phyloP scores from a whole-genome alignment of 2,113 vertebrate species.

The Psittacula cyanocephala region DNA sequence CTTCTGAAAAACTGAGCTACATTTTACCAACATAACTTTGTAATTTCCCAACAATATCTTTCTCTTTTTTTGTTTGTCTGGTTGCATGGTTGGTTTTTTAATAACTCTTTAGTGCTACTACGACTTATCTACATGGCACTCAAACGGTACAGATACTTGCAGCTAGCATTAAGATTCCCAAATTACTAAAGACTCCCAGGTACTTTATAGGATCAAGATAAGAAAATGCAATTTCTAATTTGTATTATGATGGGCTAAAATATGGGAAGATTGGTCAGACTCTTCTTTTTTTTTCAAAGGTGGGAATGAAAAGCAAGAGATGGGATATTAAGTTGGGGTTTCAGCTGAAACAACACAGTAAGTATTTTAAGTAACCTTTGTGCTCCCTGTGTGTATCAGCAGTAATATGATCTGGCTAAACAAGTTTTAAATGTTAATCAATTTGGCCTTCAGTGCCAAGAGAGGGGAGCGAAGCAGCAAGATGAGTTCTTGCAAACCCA shows the following conservation, averaged over 20 bases:
- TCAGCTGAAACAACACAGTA: not conserved
- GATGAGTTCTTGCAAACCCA: not conserved
- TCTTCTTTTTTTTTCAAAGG: not conserved
- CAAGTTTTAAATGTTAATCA: not conserved
- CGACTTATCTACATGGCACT: accelerated
- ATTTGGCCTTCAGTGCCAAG: not conserved
- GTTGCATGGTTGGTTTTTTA: not conserved
- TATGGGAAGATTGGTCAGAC: not conserved
- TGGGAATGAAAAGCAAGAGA: not conserved
- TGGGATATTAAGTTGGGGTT: not conserved
- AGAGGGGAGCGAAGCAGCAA: not conserved
- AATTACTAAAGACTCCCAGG: not conserved
- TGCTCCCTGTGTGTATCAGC: not conserved
- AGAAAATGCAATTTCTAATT: not conserved
- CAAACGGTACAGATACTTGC: not conserved
- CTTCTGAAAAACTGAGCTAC: not conserved
- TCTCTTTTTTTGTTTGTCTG: not conserved
- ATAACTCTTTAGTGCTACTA: not conserved
- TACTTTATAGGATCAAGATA: not conserved
- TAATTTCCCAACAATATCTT: not conserved
- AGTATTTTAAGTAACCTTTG: not conserved
- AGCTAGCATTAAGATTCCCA: not conserved
- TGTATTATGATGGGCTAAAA: accelerated
- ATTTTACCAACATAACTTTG: not conserved
- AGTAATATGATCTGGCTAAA: not conserved